Evolutionary conservation across 35 echinoderm and acorn worm genomes (phyloP), one percentile per base, ranked within the genome.

Genomic region (Amphiura filiformis): DNA sequence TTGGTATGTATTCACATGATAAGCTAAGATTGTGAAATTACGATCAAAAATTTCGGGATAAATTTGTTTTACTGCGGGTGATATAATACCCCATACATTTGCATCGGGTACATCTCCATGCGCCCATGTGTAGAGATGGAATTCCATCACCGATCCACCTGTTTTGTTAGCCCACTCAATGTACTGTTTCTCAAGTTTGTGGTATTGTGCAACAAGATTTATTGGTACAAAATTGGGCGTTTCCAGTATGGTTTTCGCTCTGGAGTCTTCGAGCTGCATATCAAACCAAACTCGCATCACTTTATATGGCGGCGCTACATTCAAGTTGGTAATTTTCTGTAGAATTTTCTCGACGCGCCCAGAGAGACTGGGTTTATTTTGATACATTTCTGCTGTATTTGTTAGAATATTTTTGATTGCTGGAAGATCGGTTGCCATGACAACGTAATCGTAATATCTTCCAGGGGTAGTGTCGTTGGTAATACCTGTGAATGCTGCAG

Each of bases 271-370:
- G n/a, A 93, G 78, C 36, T 87, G 87, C 49, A 87, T 92, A 41
- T 93, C 84, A 82, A 97, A 97, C 90, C 90, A 93, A 0, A 90
- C 88, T 52, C 87, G 82, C 30, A 97, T 38, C 40, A 97, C 80
- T 49, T 97, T 97, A 34, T 83, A 93, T 36, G 87, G 84, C 4
- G 85, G 87, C 32, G 94, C 94, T 4, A 84, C 34, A 22, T 76
- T 39, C 4, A 97, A 49, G 26, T 87, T 82, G 3, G 56, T 32
- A 17, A 93, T 37, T 26, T 85, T 90, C 2, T 75, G 15, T 0
- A 57, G 35, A 32, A 97, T 81, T 31, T 37, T 78, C 32, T 76
- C 75, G 1, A 39, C 7, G 1, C 61, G 77, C 42, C 40, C 56
- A 70, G 4, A 11, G 26, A 70, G 61, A 56, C 22, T 44, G 15